Conservation (phyloP, 2,888 invertebrate species). For the Zaprionus obscuricornis region DNA sequence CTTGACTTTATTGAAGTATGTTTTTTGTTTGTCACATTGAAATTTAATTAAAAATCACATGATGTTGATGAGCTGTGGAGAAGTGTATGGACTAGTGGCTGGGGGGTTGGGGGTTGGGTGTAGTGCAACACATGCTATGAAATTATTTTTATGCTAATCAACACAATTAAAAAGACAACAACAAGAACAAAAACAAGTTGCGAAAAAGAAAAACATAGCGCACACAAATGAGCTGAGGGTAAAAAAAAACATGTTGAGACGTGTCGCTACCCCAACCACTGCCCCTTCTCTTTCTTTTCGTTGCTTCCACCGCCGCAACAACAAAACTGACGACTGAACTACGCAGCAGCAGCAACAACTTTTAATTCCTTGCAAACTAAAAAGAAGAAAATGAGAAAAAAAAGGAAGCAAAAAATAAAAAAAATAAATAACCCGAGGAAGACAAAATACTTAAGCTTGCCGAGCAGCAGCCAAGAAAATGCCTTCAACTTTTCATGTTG, state of each 20-base stretch:
- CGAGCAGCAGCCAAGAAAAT: slow-evolving; percentile 25
- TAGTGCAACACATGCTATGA: slow-evolving; percentile 3
- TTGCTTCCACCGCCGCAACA: not conserved
- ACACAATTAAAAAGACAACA: slow-evolving; percentile 25
- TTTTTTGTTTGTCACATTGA: slow-evolving; percentile 37
- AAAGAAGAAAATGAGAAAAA: not conserved
- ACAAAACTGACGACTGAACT: slow-evolving; percentile 9
- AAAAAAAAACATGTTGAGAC: not conserved
- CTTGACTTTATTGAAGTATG: slow-evolving; percentile 29
- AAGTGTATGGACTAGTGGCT: too few relatives aligned
- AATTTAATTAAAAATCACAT: slow-evolving; percentile 59
- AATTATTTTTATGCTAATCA: slow-evolving; percentile 43
- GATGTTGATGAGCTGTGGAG: too few relatives aligned
- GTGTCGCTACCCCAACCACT: too few relatives aligned
- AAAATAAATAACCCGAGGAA: not conserved
- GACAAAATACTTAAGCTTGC: slow-evolving; percentile 9
- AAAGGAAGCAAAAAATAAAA: not conserved
- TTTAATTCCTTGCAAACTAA: slow-evolving; percentile 40
- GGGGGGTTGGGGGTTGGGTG: too few relatives aligned
- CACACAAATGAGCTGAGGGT: slow-evolving; percentile 7
- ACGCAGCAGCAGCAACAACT: slow-evolving; percentile 33
- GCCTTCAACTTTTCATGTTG: slow-evolving; percentile 20
- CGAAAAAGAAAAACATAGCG: too few relatives aligned
- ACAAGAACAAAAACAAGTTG: too few relatives aligned
- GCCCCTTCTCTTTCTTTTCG: too few relatives aligned